A percentile compares a stretch with the other conserved stretches of the same genome.
These are phyloP conservation scores for human DNA, from an alignment of 2,113 vertebrate genomes.

Conservation along the genomic window DNA sequence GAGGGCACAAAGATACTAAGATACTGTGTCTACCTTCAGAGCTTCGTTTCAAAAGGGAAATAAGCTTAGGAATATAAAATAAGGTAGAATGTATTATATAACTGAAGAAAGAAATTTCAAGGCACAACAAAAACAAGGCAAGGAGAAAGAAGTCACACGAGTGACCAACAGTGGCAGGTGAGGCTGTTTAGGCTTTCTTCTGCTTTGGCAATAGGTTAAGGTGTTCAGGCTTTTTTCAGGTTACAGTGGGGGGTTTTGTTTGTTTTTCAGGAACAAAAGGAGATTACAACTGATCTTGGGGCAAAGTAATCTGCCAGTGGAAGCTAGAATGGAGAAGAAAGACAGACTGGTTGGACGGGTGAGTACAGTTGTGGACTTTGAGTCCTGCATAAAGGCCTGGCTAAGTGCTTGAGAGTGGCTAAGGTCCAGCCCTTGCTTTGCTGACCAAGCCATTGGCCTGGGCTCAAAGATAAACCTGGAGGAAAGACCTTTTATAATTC, in stretches of 20 bases:
- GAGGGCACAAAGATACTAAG: neutral
- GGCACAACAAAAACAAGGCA: neutral
- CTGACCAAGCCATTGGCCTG: neutral
- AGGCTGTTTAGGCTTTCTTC: neutral
- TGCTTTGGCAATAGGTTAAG: neutral
- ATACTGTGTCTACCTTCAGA: neutral
- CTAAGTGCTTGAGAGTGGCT: neutral
- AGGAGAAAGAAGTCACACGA: neutral
- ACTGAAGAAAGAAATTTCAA: neutral
- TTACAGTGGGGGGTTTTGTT: neutral
- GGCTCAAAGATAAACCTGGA: neutral
- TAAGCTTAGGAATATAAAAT: neutral
- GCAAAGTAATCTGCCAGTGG: neutral
- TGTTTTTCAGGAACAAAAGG: neutral
- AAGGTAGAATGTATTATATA: neutral
- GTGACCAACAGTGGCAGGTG: rapidly evolving
- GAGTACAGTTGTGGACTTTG: neutral
- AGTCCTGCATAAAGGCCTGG: neutral
- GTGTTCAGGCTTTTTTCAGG: neutral
- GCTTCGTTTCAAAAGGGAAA: neutral
- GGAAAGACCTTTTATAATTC: neutral
- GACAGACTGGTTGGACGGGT: neutral
- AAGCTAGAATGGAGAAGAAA: neutral
- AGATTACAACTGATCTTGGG: neutral
- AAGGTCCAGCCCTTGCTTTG: neutral